phyloP scores from a whole-genome alignment of 2,797 vertebrate species.

The Pelodytes ibericus region DNA sequence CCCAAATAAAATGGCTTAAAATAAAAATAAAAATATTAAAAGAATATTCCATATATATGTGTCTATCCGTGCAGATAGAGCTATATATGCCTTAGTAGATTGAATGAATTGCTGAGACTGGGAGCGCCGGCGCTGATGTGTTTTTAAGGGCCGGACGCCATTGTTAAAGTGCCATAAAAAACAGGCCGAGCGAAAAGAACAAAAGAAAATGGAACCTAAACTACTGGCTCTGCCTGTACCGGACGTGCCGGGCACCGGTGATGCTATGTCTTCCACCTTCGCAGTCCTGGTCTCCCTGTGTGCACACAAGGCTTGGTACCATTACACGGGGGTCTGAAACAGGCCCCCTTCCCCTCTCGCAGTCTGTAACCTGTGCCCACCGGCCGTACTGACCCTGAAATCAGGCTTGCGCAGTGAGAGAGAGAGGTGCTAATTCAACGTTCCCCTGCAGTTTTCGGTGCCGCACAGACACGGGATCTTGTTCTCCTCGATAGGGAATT shows the following conservation, averaged over 20 bases:
- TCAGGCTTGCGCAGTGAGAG: background rate
- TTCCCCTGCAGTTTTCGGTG: conserved; percentile 89
- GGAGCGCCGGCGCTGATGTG: background rate
- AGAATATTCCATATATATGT: background rate
- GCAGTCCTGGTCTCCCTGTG: background rate
- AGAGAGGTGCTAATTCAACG: conserved; percentile 81
- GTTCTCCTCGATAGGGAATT: conserved; percentile 93
- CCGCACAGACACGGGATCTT: conserved; percentile 94
- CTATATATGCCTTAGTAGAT: background rate
- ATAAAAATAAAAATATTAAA: conserved; percentile 26
- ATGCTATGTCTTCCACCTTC: background rate
- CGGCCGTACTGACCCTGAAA: background rate
- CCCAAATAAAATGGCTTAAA: conserved; percentile 27
- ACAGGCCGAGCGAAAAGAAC: conserved; percentile 4
- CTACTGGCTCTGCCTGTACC: no score
- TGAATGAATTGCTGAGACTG: background rate
- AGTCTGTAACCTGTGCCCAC: background rate
- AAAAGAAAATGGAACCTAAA: background rate
- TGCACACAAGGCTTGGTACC: background rate
- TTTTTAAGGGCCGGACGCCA: background rate
- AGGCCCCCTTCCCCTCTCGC: background rate
- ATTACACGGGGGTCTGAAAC: background rate
- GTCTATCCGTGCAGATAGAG: no score
- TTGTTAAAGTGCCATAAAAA: conserved; percentile 37
- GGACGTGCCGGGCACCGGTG: no score